Evolutionary conservation across 2,888 invertebrate genomes (phyloP), one percentile per base, ranked within the genome.

Genomic region (Allophyes oxyacanthae): DNA sequence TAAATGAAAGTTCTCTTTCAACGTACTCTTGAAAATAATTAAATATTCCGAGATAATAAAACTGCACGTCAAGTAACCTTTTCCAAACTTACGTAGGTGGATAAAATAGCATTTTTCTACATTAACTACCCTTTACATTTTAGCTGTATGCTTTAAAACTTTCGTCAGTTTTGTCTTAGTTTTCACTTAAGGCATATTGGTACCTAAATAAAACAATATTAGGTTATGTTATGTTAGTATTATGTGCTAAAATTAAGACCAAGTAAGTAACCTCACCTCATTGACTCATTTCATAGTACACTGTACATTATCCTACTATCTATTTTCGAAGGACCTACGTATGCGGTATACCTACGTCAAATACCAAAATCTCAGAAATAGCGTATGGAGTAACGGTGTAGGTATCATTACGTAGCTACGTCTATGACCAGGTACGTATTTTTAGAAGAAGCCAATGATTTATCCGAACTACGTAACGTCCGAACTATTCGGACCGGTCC

Each of bases 401-500:
- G 63, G 52, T 59, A 74, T 77, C 69, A 77, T 84, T 87, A 89
- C 89, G 87, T 88, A 83, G 81, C 65, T 66, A 72, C 59, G 64
- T 69, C 78, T 81, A 86, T 89, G 89, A 91, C 81, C 83, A 83
- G 78, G 68, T 71, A 58, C 49, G 66, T 92, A 91, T 91, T 88
- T 91, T 88, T 90, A 89, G 86, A 68, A 64, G 68, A 82, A 81
- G 79, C 81, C 73, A 77, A 86, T 91, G 85, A 90, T 90, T 90
- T 88, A 89, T 89, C 81, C 65, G 68, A 78, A 65, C 82, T 86
- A 91, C 92, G 92, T 91, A 90, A 88, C 85, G 83, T 69, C 64
- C 63, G 64, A 89, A 88, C 81, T 88, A 92, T 89, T 87, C 81
- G 79, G 81, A 81, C 81, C 82, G 80, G 80, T 79, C 74, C 61